These are phyloP conservation scores for Chaetogeoica ovagalla DNA, from an alignment of 2,888 invertebrate genomes.

Conservation along the genomic window DNA sequence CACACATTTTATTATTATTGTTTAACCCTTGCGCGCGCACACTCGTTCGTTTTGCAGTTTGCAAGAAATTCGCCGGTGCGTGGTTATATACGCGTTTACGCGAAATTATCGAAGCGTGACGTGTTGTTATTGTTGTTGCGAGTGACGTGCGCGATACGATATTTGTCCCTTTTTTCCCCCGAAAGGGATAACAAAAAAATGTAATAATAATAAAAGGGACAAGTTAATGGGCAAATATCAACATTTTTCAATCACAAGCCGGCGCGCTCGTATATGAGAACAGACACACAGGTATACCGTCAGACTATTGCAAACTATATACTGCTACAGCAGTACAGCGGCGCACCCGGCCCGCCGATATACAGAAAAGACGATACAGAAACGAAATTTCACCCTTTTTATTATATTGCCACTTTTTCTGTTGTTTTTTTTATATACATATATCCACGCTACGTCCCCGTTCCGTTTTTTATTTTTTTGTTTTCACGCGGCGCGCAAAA, in stretches of 20 bases:
- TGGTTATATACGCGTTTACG: not conserved
- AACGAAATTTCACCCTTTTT: conserved; percentile 43
- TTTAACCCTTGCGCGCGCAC: conserved; percentile 27
- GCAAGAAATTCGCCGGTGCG: conserved; percentile 30
- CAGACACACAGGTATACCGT: not conserved
- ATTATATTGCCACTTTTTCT: not conserved
- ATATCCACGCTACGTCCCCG: too few species aligned
- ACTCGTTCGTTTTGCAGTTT: conserved; percentile 1
- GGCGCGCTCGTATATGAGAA: not conserved
- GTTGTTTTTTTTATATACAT: too few species aligned
- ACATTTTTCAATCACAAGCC: conserved; percentile 43
- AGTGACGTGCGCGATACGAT: not conserved
- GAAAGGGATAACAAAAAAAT: conserved; percentile 5
- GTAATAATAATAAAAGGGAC: conserved; percentile 33
- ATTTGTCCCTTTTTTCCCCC: not conserved
- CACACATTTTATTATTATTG: too few species aligned
- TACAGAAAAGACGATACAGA: conserved; percentile 42
- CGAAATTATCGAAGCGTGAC: conserved; percentile 52
- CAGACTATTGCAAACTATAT: too few species aligned
- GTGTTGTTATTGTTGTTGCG: conserved; percentile 49
- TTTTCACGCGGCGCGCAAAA: conserved; percentile 26
- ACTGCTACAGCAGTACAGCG: too few species aligned
- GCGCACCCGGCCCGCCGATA: conserved; percentile 35
- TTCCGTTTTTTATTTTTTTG: conserved; percentile 16
- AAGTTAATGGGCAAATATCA: conserved; percentile 51